A percentile compares a stretch with the other conserved stretches of the same genome.
phyloP scores from a whole-genome alignment of 2,888 invertebrate species.

The Apodemia zela region DNA sequence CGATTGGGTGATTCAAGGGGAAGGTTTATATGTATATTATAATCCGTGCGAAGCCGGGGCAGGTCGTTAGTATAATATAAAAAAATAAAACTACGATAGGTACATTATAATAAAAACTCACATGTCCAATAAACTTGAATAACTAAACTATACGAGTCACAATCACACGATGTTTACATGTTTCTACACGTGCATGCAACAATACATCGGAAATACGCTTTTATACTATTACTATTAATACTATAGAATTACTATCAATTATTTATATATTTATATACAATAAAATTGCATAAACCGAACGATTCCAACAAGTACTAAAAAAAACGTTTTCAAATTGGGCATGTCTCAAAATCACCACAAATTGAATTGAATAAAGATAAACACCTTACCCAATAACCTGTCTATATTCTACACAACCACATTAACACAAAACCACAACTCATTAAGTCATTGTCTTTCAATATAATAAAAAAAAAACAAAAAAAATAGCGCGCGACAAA shows the following conservation, averaged over 20 bases:
- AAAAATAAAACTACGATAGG: too few species aligned
- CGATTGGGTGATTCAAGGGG: too few species aligned
- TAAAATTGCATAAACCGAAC: too few species aligned
- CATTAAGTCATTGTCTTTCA: conserved; percentile 19
- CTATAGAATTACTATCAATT: background rate
- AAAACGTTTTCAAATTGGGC: too few species aligned
- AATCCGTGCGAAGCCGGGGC: too few species aligned
- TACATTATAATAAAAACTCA: too few species aligned
- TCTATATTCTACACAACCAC: conserved; percentile 13
- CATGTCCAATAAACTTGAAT: too few species aligned
- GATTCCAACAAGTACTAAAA: too few species aligned
- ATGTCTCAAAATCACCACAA: too few species aligned
- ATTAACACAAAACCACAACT: conserved; percentile 20
- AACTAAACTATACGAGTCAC: background rate
- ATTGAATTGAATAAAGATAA: background rate
- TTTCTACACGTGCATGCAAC: conserved; percentile 1
- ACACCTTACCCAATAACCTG: conserved; percentile 2
- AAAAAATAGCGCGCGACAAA: conserved; percentile 28
- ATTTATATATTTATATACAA: too few species aligned
- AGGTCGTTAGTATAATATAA: too few species aligned
- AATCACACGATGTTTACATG: background rate
- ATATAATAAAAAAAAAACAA: conserved; percentile 24
- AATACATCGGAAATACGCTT: background rate
- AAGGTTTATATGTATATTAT: too few species aligned
- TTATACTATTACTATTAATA: background rate